These are phyloP conservation scores for Mayetiola destructor DNA, from an alignment of 2,888 invertebrate genomes.

Conservation along the genomic window DNA sequence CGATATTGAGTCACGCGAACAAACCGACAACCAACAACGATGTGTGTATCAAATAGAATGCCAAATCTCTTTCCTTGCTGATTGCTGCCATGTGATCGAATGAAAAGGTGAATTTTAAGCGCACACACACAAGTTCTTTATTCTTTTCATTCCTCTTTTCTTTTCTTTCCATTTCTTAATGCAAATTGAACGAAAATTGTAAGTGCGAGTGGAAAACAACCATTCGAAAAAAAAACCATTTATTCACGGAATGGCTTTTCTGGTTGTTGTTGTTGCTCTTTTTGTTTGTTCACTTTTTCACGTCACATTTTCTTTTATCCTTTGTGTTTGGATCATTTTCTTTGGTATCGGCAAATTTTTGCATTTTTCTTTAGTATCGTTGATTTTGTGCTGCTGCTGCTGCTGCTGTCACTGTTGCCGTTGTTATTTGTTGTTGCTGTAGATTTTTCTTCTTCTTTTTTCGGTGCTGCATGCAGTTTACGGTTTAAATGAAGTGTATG, in stretches of 20 bases:
- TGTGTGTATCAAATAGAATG: background rate
- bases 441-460: background rate
- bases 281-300: background rate
- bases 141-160: background rate
- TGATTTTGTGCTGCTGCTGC: background rate
- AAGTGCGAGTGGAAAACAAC: background rate
- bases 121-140: background rate
- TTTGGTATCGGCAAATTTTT: background rate
- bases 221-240: background rate
- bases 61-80: no score
- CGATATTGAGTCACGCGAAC: slow-evolving; percentile 12
- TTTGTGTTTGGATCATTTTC: background rate
- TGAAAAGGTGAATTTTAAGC: background rate
- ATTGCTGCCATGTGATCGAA: no score
- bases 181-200: background rate
- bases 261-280: background rate
- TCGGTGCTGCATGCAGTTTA: background rate
- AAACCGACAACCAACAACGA: slow-evolving; percentile 5
- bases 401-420: slow-evolving; percentile 1
- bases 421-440: background rate
- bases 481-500: background rate
- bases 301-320: slow-evolving; percentile 1
- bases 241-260: background rate
- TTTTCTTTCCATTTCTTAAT: no score
- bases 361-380: background rate